Conservation (phyloP, 2,113 vertebrate genomes). For the Martes martes region DNA sequence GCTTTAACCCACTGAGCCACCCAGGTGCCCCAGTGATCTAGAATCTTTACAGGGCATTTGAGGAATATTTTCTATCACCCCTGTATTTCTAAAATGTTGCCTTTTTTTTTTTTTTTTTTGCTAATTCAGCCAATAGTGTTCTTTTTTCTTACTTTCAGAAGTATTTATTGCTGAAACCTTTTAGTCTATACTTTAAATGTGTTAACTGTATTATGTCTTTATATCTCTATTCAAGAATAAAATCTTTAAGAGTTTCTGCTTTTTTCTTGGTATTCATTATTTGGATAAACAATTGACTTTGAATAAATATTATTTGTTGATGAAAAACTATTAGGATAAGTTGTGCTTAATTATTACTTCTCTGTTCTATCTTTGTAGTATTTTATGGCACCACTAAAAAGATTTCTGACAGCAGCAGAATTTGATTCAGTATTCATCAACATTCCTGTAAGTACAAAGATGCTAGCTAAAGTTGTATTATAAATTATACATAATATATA, state of each 20-base stretch:
- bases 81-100: background rate
- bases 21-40: background rate
- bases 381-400: conserved; percentile 94
- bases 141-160: background rate
- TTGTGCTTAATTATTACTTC: background rate
- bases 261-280: background rate
- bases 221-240: background rate
- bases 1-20: too few relatives aligned
- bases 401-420: conserved; percentile 88
- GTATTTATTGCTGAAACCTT: background rate
- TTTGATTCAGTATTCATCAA: conserved; percentile 96
- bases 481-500: too few relatives aligned
- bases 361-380: conserved; percentile 84
- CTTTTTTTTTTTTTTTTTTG: background rate
- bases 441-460: conserved; percentile 90
- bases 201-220: background rate
- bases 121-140: background rate
- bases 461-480: background rate
- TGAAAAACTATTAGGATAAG: background rate
- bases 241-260: background rate
- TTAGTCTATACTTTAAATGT: background rate
- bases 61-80: background rate
- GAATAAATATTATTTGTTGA: background rate
- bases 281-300: background rate
- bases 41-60: background rate